Conservation (phyloP, 37 sponge, comb jelly and placozoan genomes). For the Oscarella lobularis region DNA sequence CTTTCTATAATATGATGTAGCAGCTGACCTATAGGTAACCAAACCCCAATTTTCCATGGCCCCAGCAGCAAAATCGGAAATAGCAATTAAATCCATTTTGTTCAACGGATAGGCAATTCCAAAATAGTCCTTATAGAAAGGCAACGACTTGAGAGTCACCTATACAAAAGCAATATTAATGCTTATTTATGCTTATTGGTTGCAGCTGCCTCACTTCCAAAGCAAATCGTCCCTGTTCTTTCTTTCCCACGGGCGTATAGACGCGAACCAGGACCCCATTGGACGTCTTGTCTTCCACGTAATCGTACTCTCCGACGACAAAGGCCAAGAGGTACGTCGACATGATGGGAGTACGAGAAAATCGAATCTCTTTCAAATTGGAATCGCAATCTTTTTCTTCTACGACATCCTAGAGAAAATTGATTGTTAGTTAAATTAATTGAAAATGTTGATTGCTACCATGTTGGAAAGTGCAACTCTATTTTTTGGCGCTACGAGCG, state of each 20-base stretch:
- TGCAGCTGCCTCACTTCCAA: conserved; percentile 28
- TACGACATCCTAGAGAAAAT: neutral
- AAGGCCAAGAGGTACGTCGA: conserved; percentile 88
- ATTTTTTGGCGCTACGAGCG: conserved; percentile 66
- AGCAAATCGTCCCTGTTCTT: conserved; percentile 75
- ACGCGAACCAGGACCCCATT: conserved; percentile 77
- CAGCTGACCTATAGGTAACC: conserved; percentile 36
- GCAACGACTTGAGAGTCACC: conserved; percentile 81
- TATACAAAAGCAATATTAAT: conserved; percentile 13
- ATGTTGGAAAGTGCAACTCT: conserved; percentile 89
- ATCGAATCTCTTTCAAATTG: conserved; percentile 36
- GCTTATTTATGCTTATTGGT: too few species aligned
- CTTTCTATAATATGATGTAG: too few species aligned
- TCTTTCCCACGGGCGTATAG: conserved; percentile 85
- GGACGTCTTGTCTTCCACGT: conserved; percentile 46
- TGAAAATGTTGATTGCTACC: too few species aligned
- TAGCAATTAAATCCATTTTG: conserved; percentile 91
- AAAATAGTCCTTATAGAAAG: conserved; percentile 86
- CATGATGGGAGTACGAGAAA: conserved; percentile 76
- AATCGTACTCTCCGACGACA: conserved; percentile 94
- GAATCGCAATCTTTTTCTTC: conserved; percentile 18
- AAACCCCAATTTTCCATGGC: conserved; percentile 97
- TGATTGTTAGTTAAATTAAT: too few species aligned
- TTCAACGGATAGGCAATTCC: conserved; percentile 71
- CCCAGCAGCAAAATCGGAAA: conserved; percentile 83